Percentiles rank a stretch among this genome's conserved stretches.
These are phyloP conservation scores for Phaethornis superciliosus DNA, from an alignment of 2,113 vertebrate genomes.

Conservation along the genomic window DNA sequence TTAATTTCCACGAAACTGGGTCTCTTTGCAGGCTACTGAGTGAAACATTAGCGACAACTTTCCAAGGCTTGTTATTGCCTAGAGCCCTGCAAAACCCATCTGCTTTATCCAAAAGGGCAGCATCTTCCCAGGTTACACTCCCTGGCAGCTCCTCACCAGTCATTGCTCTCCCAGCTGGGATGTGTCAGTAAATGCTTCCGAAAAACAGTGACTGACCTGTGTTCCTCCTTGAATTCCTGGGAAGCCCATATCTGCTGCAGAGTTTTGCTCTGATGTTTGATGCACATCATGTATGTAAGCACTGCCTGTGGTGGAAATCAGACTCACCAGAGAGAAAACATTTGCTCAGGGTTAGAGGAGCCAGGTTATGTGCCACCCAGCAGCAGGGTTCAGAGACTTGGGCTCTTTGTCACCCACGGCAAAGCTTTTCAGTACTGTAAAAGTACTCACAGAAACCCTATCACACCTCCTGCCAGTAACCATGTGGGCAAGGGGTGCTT, in stretches of 20 bases:
- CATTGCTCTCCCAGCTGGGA: neutral
- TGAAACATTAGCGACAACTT: neutral
- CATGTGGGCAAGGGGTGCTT: neutral
- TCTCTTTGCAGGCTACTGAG: neutral
- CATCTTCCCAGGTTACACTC: neutral
- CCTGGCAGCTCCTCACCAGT: neutral
- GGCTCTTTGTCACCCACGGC: neutral
- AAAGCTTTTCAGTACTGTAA: neutral
- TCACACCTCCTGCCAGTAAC: neutral
- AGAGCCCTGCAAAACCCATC: neutral
- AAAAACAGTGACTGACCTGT: neutral
- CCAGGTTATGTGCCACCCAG: neutral
- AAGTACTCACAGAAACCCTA: neutral
- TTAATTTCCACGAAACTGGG: neutral
- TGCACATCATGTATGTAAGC: neutral
- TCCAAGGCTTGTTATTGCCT: slow-evolving; percentile 17
- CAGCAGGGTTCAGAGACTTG: neutral
- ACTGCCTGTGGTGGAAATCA: neutral
- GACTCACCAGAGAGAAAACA: neutral
- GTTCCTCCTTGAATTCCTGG: neutral
- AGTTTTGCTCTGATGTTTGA: neutral
- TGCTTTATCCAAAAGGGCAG: neutral
- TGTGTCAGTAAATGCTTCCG: neutral
- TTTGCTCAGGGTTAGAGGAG: neutral
- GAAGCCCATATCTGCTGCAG: neutral